phyloP scores from a whole-genome alignment of 2,113 vertebrate genomes.

The Elaphurus davidianus region DNA sequence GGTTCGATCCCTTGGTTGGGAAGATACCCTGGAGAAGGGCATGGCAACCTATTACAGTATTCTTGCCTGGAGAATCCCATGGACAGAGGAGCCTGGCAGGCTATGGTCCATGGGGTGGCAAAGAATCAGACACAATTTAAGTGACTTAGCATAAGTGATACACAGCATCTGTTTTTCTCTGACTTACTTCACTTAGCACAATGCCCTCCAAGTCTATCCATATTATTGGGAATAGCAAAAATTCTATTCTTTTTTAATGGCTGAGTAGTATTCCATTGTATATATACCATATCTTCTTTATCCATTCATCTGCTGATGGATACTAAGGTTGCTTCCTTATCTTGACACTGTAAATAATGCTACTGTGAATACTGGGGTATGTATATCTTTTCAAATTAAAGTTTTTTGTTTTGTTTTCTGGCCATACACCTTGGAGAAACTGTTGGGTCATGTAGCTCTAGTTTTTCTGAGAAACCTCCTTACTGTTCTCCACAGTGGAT shows the following conservation, averaged over 20 bases:
- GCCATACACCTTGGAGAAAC: neutral
- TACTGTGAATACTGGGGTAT: neutral
- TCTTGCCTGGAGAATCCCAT: neutral
- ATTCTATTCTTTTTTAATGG: neutral
- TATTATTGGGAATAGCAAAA: neutral
- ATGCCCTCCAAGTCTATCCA: neutral
- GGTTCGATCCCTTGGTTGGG: rapidly evolving
- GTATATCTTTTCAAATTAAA: neutral
- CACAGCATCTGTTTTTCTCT: neutral
- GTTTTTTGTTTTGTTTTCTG: neutral
- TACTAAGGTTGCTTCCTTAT: neutral
- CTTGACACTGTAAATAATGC: neutral
- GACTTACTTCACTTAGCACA: neutral
- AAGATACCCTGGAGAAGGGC: neutral
- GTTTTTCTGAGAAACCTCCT: neutral
- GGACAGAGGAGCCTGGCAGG: neutral
- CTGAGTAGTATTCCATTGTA: neutral
- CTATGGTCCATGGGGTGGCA: neutral
- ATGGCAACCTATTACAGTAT: neutral
- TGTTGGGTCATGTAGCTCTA: neutral
- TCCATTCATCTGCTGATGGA: neutral
- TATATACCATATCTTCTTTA: neutral
- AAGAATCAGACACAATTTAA: neutral
- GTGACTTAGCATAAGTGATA: neutral
- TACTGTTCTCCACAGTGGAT: neutral